Conservation (phyloP, 2,113 vertebrate species). For the Muntiacus muntjak region DNA sequence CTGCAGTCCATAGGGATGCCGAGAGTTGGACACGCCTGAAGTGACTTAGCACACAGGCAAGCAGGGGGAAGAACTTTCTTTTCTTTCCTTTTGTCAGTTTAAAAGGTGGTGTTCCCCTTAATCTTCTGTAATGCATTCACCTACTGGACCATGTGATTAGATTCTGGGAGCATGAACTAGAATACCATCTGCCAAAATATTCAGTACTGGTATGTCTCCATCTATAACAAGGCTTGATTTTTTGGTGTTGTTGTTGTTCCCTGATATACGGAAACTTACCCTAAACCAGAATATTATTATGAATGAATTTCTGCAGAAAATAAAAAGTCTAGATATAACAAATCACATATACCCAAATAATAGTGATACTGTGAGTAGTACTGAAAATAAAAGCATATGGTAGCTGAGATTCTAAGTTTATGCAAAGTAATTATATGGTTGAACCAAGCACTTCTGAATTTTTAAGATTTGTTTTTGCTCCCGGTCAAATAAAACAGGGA, state of each 20-base stretch:
- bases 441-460: background rate
- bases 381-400: background rate
- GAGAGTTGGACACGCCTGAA: fast-evolving
- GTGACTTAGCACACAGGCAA: background rate
- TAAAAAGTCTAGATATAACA: background rate
- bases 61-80: background rate
- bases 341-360: background rate
- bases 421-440: background rate
- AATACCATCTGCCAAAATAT: background rate
- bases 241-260: background rate
- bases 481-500: constrained; percentile 35
- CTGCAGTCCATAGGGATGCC: background rate
- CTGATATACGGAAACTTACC: constrained; percentile 3
- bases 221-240: background rate
- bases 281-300: constrained; percentile 11
- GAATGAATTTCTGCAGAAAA: constrained; percentile 44
- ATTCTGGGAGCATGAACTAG: background rate
- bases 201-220: background rate
- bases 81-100: background rate
- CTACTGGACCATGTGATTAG: background rate
- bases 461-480: constrained; percentile 42
- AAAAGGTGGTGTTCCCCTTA: background rate
- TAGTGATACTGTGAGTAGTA: background rate
- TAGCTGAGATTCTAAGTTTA: background rate
- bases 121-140: background rate